Evolutionary conservation across 2,888 invertebrate genomes (phyloP).

Genomic region (Cylloceria caligata): DNA sequence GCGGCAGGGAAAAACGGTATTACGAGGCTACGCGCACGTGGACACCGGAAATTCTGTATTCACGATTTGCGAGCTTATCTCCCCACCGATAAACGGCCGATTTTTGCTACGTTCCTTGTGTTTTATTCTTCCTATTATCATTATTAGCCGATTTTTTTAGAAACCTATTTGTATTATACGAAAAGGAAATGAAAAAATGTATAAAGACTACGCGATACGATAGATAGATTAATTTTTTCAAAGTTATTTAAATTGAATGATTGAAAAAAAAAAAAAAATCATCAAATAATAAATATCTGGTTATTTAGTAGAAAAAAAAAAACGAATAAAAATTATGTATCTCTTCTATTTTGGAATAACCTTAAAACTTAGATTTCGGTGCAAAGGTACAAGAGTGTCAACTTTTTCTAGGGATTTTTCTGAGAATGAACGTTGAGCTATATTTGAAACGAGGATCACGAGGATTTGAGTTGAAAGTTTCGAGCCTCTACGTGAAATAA

Average conservation of each 20-base stretch:
- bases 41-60: neutral
- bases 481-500: constrained; percentile 6
- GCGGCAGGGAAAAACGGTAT: constrained; percentile 25
- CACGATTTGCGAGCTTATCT: constrained; percentile 6
- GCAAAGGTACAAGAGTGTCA: neutral
- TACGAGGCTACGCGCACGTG: constrained; percentile 52
- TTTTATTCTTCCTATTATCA: neutral
- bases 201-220: too few species aligned
- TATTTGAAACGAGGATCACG: constrained; percentile 25
- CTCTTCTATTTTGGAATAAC: neutral
- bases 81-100: too few species aligned
- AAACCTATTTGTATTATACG: too few species aligned
- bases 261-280: too few species aligned
- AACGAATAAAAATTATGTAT: too few species aligned
- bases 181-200: too few species aligned
- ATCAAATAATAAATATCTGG: neutral
- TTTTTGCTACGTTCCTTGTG: neutral
- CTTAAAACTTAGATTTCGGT: neutral
- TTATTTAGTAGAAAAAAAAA: neutral
- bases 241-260: too few species aligned
- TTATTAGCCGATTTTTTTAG: too few species aligned
- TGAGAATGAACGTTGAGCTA: constrained; percentile 20
- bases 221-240: too few species aligned
- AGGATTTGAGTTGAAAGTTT: constrained; percentile 44
- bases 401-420: neutral